A percentile compares a stretch with the other conserved stretches of the same genome.
These are phyloP conservation scores for Asteroscopus sphinx DNA, from an alignment of 2,888 invertebrate genomes.

Conservation along the genomic window DNA sequence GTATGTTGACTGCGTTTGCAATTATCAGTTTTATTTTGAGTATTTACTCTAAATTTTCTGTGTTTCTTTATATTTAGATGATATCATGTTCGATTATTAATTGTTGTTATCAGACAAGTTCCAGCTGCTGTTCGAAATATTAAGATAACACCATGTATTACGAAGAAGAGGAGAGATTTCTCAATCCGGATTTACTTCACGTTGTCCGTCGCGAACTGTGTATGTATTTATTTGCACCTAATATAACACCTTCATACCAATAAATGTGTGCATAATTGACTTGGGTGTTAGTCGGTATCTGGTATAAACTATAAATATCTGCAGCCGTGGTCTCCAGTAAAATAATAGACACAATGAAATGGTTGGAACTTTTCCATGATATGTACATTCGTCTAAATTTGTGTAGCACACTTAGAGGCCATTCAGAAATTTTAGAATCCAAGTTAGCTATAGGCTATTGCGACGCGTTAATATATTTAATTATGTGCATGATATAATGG, in stretches of 20 bases:
- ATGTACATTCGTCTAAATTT: conserved; percentile 1
- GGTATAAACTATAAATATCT: neutral
- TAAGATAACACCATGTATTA: conserved; percentile 78
- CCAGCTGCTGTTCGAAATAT: conserved; percentile 51
- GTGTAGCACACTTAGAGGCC: conserved; percentile 7
- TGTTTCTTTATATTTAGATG: conserved; percentile 62
- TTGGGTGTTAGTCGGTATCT: neutral
- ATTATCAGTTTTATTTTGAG: conserved; percentile 78
- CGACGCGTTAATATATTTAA: neutral
- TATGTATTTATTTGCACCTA: conserved; percentile 61
- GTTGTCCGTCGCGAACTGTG: conserved; percentile 79
- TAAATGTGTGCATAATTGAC: neutral
- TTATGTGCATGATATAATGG: neutral
- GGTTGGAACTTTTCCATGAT: conserved; percentile 8
- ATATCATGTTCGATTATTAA: conserved; percentile 69
- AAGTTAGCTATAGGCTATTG: neutral
- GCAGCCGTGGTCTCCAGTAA: neutral
- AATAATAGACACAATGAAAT: conserved; percentile 6
- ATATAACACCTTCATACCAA: neutral
- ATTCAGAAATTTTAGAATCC: neutral
- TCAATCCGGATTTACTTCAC: conserved; percentile 78
- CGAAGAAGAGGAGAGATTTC: conserved; percentile 74
- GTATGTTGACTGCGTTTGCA: conserved; percentile 81
- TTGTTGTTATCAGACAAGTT: conserved; percentile 51
- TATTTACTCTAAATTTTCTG: conserved; percentile 80